Evolutionary conservation across 2,888 invertebrate species (phyloP).

Genomic region (Nysson spinosus): DNA sequence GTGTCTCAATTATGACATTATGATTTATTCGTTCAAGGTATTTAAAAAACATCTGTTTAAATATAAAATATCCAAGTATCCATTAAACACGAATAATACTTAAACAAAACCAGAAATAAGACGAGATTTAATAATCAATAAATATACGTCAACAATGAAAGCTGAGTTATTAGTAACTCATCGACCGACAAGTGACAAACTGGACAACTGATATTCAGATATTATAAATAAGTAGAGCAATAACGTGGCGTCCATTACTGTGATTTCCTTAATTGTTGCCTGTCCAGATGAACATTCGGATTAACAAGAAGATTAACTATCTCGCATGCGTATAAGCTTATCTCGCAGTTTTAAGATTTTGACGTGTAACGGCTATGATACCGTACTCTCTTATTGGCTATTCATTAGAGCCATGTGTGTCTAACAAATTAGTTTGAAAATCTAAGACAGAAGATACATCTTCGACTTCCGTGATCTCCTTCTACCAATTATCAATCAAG

Average conservation of each 20-base stretch:
- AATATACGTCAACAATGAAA: too few relatives aligned
- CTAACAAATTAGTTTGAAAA: slow-evolving; percentile 28
- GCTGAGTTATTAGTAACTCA: too few relatives aligned
- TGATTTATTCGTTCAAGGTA: too few relatives aligned
- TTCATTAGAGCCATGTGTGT: slow-evolving; percentile 20
- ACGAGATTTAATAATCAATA: too few relatives aligned
- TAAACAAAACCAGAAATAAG: too few relatives aligned
- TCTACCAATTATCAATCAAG: too few relatives aligned
- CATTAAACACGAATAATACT: too few relatives aligned
- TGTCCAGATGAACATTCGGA: slow-evolving; percentile 46
- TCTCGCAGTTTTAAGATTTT: slow-evolving; percentile 36
- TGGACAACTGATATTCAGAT: background rate
- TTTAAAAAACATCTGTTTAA: too few relatives aligned
- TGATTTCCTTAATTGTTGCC: slow-evolving; percentile 28
- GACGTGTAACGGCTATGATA: slow-evolving; percentile 32
- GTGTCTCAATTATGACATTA: too few relatives aligned
- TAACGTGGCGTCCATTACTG: slow-evolving; percentile 29
- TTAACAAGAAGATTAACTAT: slow-evolving; percentile 46
- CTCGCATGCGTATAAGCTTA: slow-evolving; percentile 41
- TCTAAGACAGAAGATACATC: background rate
- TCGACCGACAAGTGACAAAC: slow-evolving; percentile 32
- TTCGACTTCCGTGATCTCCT: slow-evolving; percentile 25
- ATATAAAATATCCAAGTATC: too few relatives aligned
- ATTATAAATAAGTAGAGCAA: slow-evolving; percentile 2
- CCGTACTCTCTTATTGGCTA: slow-evolving; percentile 8